Percentiles rank a stretch among this genome's conserved stretches.
Conservation (phyloP, 2,888 invertebrate species). For the Endotricha flammealis region DNA sequence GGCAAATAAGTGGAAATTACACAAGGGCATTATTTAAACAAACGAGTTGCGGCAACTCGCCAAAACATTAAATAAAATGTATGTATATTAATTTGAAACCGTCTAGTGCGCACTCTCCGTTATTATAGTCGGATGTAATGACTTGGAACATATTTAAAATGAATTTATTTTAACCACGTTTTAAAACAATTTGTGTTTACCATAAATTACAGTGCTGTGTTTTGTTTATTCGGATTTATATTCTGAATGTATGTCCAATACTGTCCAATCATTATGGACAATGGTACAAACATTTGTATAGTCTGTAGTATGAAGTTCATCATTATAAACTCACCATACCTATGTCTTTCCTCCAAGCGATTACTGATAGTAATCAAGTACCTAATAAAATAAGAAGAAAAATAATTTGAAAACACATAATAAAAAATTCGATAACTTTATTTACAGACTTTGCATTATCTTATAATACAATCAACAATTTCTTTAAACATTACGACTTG, state of each 20-base stretch:
- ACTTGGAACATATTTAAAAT: constrained; percentile 14
- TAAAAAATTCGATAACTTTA: constrained; percentile 74
- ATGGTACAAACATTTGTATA: too few species aligned
- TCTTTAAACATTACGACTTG: constrained; percentile 62
- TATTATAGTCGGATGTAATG: constrained; percentile 17
- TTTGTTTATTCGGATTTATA: too few species aligned
- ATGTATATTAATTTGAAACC: constrained; percentile 22
- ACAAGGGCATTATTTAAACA: constrained; percentile 19
- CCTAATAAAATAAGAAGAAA: neutral
- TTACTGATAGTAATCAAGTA: too few species aligned
- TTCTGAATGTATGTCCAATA: too few species aligned
- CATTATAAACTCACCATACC: too few species aligned
- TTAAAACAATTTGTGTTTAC: too few species aligned
- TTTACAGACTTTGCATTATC: constrained; percentile 75
- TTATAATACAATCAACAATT: constrained; percentile 77
- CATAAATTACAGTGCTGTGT: too few species aligned
- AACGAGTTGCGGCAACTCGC: constrained; percentile 20
- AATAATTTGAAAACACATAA: constrained; percentile 29
- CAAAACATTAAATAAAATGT: constrained; percentile 20
- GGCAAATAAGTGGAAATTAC: constrained; percentile 8
- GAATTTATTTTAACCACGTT: neutral
- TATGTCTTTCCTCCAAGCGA: too few species aligned
- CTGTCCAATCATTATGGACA: too few species aligned
- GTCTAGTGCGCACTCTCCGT: constrained; percentile 16
- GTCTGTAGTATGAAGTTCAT: too few species aligned